Conservation (phyloP, 2,797 vertebrate species). For the Siniperca scherzeri region DNA sequence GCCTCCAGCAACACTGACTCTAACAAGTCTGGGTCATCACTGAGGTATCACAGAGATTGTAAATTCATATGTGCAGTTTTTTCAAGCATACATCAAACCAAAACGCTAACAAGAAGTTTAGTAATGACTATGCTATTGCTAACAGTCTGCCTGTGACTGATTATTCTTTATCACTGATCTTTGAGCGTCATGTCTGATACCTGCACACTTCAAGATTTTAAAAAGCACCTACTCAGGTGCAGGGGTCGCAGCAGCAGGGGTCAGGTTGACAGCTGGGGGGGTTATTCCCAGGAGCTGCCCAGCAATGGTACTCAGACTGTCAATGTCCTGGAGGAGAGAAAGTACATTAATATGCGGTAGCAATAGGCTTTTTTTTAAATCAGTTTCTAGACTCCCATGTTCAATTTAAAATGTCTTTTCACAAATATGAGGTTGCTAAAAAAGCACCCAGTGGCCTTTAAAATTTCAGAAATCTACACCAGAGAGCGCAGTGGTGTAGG, state of each 20-base stretch:
- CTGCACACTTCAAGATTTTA: background rate
- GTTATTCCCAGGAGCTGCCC: conserved; percentile 15
- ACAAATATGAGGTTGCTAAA: background rate
- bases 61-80: background rate
- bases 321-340: conserved; percentile 14
- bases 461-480: background rate
- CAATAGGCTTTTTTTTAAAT: background rate
- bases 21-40: background rate
- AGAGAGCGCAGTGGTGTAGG: background rate
- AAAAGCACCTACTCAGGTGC: conserved; percentile 8
- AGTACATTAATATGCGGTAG: background rate
- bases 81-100: background rate
- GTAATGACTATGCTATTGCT: background rate
- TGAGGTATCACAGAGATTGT: background rate
- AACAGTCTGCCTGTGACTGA: background rate
- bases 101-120: background rate
- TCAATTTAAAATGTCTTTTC: background rate
- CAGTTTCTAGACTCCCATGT: background rate
- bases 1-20: conserved; percentile 16
- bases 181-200: background rate
- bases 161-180: background rate
- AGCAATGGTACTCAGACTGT: conserved; percentile 4
- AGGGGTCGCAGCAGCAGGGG: conserved; percentile 4
- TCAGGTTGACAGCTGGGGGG: background rate
- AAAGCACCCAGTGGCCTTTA: background rate